phyloP scores from a whole-genome alignment of 2,888 invertebrate genomes.

The Arrhopalites spinosus region DNA sequence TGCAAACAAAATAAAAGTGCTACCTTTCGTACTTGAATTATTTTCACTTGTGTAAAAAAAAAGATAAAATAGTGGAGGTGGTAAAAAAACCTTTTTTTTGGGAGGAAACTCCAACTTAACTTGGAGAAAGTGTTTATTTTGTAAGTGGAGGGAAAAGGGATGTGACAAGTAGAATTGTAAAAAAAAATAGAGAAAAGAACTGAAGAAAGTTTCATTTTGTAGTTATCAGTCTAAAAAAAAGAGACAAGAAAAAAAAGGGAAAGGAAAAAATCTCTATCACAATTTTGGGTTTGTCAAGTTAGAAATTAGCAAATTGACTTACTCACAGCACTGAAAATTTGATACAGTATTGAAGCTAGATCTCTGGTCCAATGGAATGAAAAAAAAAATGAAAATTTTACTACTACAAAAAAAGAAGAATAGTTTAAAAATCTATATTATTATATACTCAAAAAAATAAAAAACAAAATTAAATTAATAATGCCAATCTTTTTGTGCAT shows the following conservation, averaged over 20 bases:
- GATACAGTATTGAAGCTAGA: slow-evolving; percentile 25
- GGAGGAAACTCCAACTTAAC: no score
- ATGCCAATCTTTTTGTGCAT: no score
- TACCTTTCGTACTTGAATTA: not conserved
- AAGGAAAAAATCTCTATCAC: not conserved
- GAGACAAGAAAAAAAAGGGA: not conserved
- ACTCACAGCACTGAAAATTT: slow-evolving; percentile 6
- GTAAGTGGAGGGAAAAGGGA: no score
- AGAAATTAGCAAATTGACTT: slow-evolving; percentile 3
- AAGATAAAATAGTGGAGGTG: no score
- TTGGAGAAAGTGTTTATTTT: no score
- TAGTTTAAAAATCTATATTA: not conserved
- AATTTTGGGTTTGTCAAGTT: not conserved
- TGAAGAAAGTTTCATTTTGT: not conserved
- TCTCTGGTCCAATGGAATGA: slow-evolving; percentile 10
- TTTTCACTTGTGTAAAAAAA: no score
- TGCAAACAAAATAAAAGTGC: not conserved
- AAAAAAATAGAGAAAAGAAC: not conserved
- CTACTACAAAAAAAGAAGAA: not conserved
- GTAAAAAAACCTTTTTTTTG: no score
- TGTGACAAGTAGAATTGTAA: not conserved
- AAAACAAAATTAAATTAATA: no score
- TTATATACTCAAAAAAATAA: not conserved
- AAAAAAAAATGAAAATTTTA: not conserved
- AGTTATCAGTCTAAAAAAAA: no score